phyloP scores from a whole-genome alignment of 2,888 invertebrate genomes.

The Phaonia tiefii region DNA sequence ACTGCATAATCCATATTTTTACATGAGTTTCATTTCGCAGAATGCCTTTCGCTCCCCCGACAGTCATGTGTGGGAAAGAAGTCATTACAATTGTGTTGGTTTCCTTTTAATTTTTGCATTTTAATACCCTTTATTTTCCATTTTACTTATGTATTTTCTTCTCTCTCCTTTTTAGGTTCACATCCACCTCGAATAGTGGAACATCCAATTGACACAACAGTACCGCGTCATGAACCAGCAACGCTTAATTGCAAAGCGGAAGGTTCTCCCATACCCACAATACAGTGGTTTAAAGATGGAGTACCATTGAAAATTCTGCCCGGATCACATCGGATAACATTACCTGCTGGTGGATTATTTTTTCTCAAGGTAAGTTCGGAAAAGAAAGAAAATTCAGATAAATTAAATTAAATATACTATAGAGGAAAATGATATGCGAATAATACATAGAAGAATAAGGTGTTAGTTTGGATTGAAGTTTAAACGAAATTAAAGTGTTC shows the following conservation, averaged over 20 bases:
- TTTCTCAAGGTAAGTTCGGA: slow-evolving; percentile 85
- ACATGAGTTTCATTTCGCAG: slow-evolving; percentile 14
- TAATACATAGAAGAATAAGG: too few relatives aligned
- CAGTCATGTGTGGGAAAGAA: slow-evolving; percentile 32
- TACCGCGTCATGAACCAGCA: slow-evolving; percentile 93
- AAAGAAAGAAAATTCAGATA: too few relatives aligned
- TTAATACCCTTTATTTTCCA: slow-evolving; percentile 28
- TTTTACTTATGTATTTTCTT: slow-evolving; percentile 26
- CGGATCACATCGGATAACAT: slow-evolving; percentile 85
- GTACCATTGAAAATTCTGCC: slow-evolving; percentile 84
- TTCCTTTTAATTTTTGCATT: background rate
- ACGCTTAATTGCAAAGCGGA: slow-evolving; percentile 95
- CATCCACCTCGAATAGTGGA: slow-evolving; percentile 92
- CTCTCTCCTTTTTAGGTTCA: slow-evolving; percentile 79
- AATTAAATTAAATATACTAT: too few relatives aligned
- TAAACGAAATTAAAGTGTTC: too few relatives aligned
- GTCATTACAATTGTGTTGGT: slow-evolving; percentile 18
- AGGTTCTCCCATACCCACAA: slow-evolving; percentile 88
- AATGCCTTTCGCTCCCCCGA: too few relatives aligned
- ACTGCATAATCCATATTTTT: slow-evolving; percentile 33
- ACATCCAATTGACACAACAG: slow-evolving; percentile 93
- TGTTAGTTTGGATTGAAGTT: too few relatives aligned
- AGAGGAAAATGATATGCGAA: too few relatives aligned
- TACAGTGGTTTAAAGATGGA: slow-evolving; percentile 91
- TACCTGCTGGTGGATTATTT: slow-evolving; percentile 92